phyloP scores from a whole-genome alignment of 2,113 vertebrate species.

The Trogon melanurus region DNA sequence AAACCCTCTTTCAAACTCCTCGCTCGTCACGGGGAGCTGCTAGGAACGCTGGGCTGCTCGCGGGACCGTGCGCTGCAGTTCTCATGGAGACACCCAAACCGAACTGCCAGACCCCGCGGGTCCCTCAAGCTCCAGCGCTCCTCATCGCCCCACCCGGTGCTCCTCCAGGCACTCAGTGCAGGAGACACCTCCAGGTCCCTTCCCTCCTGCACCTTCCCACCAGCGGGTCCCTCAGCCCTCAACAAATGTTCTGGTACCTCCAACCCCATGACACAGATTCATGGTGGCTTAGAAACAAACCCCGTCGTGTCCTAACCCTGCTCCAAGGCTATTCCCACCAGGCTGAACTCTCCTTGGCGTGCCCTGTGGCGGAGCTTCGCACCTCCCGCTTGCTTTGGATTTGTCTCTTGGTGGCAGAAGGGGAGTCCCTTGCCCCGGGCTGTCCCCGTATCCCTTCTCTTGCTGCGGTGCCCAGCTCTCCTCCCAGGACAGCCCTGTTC shows the following conservation, averaged over 20 bases:
- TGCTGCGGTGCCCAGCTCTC: accelerated
- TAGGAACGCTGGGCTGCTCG: no score
- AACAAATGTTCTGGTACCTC: background rate
- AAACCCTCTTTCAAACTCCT: no score
- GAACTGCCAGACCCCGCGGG: no score
- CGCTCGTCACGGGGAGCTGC: no score
- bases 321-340: background rate
- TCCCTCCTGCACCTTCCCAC: no score
- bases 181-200: no score
- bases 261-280: accelerated
- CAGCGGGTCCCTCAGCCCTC: no score
- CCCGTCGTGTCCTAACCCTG: background rate
- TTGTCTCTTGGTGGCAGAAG: background rate
- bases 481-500: background rate
- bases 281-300: background rate
- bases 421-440: background rate
- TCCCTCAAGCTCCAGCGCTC: no score
- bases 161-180: no score
- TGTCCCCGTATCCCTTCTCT: accelerated
- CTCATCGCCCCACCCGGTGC: no score
- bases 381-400: background rate
- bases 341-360: background rate
- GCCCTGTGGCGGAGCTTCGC: background rate
- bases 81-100: no score
- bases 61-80: no score